Evolutionary conservation across 2,797 vertebrate species (phyloP).

Genomic region (Lithobates pipiens): DNA sequence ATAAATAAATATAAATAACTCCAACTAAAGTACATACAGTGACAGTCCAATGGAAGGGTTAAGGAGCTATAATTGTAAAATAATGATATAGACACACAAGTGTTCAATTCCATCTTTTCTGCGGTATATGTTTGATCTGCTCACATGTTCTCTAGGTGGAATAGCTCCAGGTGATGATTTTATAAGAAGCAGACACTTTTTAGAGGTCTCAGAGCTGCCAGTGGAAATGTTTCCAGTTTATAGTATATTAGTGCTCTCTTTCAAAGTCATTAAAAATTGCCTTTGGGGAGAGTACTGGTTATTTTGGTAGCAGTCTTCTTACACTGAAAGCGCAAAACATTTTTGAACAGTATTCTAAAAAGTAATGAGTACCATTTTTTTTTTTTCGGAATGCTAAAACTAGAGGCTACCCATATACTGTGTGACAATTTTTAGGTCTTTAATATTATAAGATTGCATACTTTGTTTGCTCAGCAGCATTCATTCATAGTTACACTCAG

Average conservation of each 20-base stretch:
- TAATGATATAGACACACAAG: not conserved
- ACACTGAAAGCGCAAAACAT: slow-evolving; percentile 24
- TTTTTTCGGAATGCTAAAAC: not conserved
- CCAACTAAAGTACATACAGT: too few species aligned
- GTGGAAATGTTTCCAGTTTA: slow-evolving; percentile 31
- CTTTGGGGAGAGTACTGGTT: slow-evolving; percentile 13
- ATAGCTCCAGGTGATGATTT: slow-evolving; percentile 31
- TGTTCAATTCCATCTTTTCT: not conserved
- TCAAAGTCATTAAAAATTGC: slow-evolving; percentile 39
- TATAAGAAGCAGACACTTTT: slow-evolving; percentile 7
- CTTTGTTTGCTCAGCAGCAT: too few species aligned
- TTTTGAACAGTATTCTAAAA: not conserved
- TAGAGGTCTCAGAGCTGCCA: slow-evolving; percentile 1
- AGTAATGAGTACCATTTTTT: not conserved
- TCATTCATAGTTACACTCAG: too few species aligned
- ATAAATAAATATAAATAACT: too few species aligned
- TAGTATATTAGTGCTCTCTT: slow-evolving; percentile 45
- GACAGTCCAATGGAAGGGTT: too few species aligned
- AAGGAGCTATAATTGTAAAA: not conserved
- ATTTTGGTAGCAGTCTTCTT: slow-evolving; percentile 14
- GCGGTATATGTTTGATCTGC: slow-evolving; percentile 8
- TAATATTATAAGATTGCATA: too few species aligned
- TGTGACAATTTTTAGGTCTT: too few species aligned
- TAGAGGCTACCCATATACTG: not conserved
- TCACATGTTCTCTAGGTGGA: slow-evolving; percentile 24